Evolutionary conservation across 2,888 invertebrate species (phyloP).

Genomic region (Netelia fuscicornis): DNA sequence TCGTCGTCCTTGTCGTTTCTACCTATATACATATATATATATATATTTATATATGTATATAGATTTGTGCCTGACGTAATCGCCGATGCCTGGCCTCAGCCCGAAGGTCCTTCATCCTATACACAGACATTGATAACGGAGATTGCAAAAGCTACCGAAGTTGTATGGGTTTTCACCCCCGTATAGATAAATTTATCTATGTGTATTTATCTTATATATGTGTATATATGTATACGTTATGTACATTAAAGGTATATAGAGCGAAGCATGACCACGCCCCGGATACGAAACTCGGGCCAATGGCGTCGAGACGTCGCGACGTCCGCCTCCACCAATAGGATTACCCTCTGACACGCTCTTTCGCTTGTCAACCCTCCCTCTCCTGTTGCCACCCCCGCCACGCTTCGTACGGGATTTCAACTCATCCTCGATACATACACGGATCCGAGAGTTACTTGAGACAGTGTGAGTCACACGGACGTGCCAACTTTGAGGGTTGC

Average conservation of each 20-base stretch:
- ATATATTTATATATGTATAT: not conserved
- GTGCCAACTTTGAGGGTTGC: not conserved
- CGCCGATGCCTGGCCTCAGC: slow-evolving; percentile 20
- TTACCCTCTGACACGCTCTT: slow-evolving; percentile 85
- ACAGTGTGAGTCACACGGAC: not conserved
- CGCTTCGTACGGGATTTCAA: slow-evolving; percentile 42
- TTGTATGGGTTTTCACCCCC: not conserved
- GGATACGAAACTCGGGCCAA: slow-evolving; percentile 77
- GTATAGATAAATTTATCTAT: not conserved
- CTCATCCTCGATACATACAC: slow-evolving; percentile 6
- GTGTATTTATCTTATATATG: not conserved
- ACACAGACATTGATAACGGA: slow-evolving; percentile 20
- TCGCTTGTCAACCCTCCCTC: slow-evolving; percentile 80
- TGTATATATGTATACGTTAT: slow-evolving; percentile 7
- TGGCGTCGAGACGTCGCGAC: slow-evolving; percentile 82
- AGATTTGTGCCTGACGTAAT: slow-evolving; percentile 28
- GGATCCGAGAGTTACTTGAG: not conserved
- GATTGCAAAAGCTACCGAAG: not conserved
- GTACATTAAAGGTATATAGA: slow-evolving; percentile 12
- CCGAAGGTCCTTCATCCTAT: slow-evolving; percentile 30
- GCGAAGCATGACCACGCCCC: slow-evolving; percentile 79
- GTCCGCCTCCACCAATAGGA: slow-evolving; percentile 84
- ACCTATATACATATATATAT: not conserved
- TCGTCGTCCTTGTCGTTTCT: slow-evolving; percentile 55
- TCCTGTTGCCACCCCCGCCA: slow-evolving; percentile 28